Evolutionary conservation across 2,113 vertebrate species (phyloP).

Genomic region (Hiodon tergisus): DNA sequence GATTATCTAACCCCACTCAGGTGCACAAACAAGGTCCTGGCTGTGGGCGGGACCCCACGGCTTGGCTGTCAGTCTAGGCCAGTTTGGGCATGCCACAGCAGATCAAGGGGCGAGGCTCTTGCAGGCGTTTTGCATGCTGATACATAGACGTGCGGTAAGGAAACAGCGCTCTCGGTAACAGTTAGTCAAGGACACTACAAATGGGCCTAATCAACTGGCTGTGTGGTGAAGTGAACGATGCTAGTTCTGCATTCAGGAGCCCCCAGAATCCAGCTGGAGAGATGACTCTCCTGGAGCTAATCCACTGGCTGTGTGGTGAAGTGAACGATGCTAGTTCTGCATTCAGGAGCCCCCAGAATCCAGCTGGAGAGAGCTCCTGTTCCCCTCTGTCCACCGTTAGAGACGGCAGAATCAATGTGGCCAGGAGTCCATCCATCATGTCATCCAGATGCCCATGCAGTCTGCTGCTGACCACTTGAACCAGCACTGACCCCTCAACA

Average conservation of each 20-base stretch:
- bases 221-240: conserved; percentile 46
- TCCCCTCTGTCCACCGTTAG: conserved; percentile 52
- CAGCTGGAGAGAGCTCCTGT: conserved; percentile 43
- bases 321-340: conserved; percentile 44
- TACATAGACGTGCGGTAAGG: no score
- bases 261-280: conserved; percentile 28
- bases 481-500: conserved; percentile 32
- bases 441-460: conserved; percentile 26
- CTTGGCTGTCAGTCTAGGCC: no score
- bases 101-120: no score
- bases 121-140: no score
- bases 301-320: conserved; percentile 41
- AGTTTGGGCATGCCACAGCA: no score
- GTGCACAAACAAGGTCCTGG: no score
- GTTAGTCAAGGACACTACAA: no score
- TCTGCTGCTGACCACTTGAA: conserved; percentile 50
- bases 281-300: not conserved
- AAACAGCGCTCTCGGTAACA: no score
- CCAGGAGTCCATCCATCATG: conserved; percentile 50
- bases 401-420: conserved; percentile 42
- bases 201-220: conserved; percentile 3
- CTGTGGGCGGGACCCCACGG: no score
- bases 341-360: conserved; percentile 35
- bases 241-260: conserved; percentile 47
- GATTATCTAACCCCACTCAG: no score